A percentile compares a stretch with the other conserved stretches of the same genome.
Evolutionary conservation across 2,113 vertebrate species (phyloP).

Genomic region (Deroptyus accipitrinus): DNA sequence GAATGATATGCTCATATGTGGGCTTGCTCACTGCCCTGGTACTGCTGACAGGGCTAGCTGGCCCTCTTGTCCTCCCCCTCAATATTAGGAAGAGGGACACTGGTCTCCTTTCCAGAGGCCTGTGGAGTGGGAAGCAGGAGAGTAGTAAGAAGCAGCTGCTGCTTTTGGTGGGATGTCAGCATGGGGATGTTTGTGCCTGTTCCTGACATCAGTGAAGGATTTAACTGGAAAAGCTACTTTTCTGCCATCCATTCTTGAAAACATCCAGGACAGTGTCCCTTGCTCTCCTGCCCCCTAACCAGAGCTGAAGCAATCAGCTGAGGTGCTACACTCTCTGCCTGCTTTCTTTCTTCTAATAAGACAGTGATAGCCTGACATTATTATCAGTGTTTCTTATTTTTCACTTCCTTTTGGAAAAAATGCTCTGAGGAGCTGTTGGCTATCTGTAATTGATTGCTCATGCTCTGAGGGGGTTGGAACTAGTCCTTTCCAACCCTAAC

Average conservation of each 20-base stretch:
- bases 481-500: too few relatives aligned
- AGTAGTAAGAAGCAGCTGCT: background rate
- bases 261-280: background rate
- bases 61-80: accelerated
- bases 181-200: background rate
- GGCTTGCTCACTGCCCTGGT: background rate
- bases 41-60: background rate
- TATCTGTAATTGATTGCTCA: slow-evolving; percentile 9
- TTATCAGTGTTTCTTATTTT: background rate
- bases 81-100: background rate
- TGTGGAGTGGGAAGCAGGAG: background rate
- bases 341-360: background rate
- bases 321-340: background rate
- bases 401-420: background rate
- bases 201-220: background rate
- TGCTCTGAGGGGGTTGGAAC: background rate
- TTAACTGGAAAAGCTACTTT: background rate
- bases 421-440: background rate
- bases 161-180: background rate
- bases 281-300: background rate
- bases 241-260: background rate
- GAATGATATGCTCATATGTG: background rate
- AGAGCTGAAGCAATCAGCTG: background rate
- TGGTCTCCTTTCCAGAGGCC: background rate
- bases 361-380: background rate